Percentiles rank a stretch among this genome's conserved stretches.
phyloP scores from a whole-genome alignment of 1,140 invertebrate species.

The Eufriesea mexicana region DNA sequence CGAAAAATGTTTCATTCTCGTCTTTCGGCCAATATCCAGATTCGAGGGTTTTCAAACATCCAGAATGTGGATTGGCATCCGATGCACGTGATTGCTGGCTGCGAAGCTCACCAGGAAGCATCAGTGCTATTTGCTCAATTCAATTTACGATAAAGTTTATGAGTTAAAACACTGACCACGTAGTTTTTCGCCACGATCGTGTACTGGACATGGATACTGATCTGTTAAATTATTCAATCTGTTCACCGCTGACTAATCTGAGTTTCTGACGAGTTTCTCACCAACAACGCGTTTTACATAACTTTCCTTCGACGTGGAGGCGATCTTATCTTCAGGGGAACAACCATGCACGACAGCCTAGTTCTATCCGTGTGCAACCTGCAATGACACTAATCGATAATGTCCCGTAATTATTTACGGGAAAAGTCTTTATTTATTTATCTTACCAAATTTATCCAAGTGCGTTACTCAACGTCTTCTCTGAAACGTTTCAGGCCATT shows the following conservation, averaged over 20 bases:
- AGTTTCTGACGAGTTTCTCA: constrained; percentile 18
- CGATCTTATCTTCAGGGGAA: neutral
- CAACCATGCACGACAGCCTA: neutral
- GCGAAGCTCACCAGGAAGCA: neutral
- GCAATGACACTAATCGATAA: neutral
- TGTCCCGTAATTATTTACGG: neutral
- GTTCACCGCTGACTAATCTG: neutral
- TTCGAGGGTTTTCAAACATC: neutral
- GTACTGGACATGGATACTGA: neutral
- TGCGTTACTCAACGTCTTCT: neutral
- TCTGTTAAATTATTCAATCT: constrained; percentile 34
- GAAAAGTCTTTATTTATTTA: neutral
- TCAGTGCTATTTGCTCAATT: constrained; percentile 1
- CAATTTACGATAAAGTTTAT: constrained; percentile 19
- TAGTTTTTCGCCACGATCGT: constrained; percentile 18
- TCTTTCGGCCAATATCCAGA: neutral
- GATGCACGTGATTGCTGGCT: neutral
- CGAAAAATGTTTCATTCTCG: too few relatives aligned
- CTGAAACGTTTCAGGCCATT: neutral
- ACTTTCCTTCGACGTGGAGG: neutral
- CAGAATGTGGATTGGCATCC: neutral
- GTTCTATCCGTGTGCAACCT: neutral
- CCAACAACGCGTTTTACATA: constrained; percentile 17
- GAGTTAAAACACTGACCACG: constrained; percentile 24
- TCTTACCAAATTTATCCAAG: neutral